Percentiles rank a stretch among this genome's conserved stretches.
phyloP scores from a whole-genome alignment of 2,113 vertebrate species.

The Gallinago undulata region DNA sequence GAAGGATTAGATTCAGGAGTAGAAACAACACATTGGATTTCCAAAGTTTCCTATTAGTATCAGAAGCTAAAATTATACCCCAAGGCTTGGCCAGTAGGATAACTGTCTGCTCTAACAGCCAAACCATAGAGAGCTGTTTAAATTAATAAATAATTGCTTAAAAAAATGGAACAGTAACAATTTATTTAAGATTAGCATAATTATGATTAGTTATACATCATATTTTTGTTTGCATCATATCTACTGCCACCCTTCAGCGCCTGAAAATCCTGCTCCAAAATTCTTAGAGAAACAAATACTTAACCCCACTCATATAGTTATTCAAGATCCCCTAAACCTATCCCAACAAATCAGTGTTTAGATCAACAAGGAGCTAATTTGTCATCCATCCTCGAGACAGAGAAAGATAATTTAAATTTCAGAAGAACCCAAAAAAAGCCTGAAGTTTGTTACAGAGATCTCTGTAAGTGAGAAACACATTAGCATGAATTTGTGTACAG shows the following conservation, averaged over 20 bases:
- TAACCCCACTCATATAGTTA: background rate
- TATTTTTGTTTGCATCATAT: background rate
- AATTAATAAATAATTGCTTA: background rate
- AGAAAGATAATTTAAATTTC: background rate
- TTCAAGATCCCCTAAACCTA: background rate
- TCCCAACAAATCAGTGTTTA: background rate
- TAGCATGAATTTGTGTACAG: background rate
- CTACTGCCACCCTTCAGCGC: background rate
- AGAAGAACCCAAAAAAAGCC: too few relatives aligned
- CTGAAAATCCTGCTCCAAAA: background rate
- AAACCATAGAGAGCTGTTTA: background rate
- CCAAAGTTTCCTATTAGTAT: background rate
- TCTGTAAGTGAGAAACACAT: background rate
- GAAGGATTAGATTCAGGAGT: background rate
- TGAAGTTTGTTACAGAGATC: background rate
- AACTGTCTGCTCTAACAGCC: background rate
- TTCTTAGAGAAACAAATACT: background rate
- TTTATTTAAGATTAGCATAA: background rate
- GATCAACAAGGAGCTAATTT: background rate
- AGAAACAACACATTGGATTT: background rate
- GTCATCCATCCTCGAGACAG: background rate
- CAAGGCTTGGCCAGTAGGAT: background rate
- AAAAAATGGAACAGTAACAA: background rate
- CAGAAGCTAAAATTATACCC: background rate
- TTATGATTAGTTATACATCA: background rate